phyloP scores from a whole-genome alignment of 2,888 invertebrate species.

The Philonicus albiceps region DNA sequence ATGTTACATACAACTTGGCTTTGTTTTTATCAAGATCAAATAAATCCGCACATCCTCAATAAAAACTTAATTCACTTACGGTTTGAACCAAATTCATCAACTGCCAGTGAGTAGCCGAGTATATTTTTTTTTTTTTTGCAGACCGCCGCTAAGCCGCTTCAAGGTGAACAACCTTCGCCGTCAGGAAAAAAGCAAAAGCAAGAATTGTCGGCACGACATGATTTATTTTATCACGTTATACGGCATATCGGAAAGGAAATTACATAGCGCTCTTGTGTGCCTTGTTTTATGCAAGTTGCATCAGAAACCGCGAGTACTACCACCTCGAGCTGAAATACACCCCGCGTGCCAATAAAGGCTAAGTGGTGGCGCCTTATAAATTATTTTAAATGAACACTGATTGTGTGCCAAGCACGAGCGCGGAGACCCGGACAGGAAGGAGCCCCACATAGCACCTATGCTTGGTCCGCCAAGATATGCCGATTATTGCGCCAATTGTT shows the following conservation, averaged over 20 bases:
- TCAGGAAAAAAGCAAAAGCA: neutral
- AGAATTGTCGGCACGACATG: slow-evolving; percentile 16
- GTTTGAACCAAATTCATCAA: neutral
- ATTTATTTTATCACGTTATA: slow-evolving; percentile 4
- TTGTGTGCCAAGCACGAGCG: neutral
- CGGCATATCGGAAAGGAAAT: slow-evolving; percentile 18
- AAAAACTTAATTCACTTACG: neutral
- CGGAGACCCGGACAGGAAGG: neutral
- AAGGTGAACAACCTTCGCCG: slow-evolving; percentile 13
- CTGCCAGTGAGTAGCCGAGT: neutral
- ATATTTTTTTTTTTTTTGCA: neutral
- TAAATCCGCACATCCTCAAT: neutral
- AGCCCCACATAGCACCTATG: neutral
- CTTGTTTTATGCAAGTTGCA: neutral
- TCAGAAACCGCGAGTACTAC: neutral
- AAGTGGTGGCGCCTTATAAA: slow-evolving; percentile 30
- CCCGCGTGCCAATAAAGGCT: slow-evolving; percentile 26
- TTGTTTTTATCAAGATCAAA: neutral
- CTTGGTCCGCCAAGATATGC: neutral
- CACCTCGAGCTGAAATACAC: neutral
- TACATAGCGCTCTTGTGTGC: neutral
- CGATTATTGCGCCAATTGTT: neutral
- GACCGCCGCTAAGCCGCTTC: neutral
- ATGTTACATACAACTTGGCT: neutral
- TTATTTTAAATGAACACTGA: slow-evolving; percentile 20